Conservation (phyloP, 1,140 invertebrate genomes). For the Drosophila ananassae region DNA sequence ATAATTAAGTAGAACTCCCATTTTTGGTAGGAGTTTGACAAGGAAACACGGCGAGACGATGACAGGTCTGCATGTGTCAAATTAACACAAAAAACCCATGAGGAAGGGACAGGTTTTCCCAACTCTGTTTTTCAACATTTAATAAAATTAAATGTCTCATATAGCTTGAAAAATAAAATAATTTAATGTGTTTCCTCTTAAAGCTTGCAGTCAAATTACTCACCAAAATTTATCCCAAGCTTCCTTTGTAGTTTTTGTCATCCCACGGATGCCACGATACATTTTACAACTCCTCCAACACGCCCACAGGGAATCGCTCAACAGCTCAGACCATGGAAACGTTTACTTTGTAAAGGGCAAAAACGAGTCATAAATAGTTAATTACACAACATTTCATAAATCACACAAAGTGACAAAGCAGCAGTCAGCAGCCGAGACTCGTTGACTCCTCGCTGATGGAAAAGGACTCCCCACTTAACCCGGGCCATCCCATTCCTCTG, state of each 20-base stretch:
- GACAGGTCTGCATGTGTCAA: constrained; percentile 54
- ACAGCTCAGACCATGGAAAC: constrained; percentile 38
- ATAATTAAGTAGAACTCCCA: constrained; percentile 65
- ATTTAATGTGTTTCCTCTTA: not conserved
- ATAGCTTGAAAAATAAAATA: not conserved
- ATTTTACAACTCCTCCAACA: constrained; percentile 11
- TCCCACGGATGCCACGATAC: constrained; percentile 5
- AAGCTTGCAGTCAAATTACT: not conserved
- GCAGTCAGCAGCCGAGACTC: constrained; percentile 49
- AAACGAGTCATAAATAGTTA: constrained; percentile 72
- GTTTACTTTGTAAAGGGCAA: constrained; percentile 45
- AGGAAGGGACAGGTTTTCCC: constrained; percentile 9
- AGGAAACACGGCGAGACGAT: constrained; percentile 34
- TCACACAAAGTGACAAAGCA: constrained; percentile 68
- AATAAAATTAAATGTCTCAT: not conserved
- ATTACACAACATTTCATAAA: constrained; percentile 79
- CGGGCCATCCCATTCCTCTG: constrained; percentile 4
- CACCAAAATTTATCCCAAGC: not conserved
- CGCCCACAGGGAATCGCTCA: constrained; percentile 11
- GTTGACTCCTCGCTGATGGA: constrained; percentile 29
- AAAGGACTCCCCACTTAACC: constrained; percentile 36
- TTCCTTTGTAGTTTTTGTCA: not conserved
- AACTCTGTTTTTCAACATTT: not conserved
- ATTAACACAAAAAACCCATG: constrained; percentile 29
- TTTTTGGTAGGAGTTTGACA: constrained; percentile 46